Percentiles rank a stretch among this genome's conserved stretches.
These are phyloP conservation scores for Danaus chrysippus DNA, from an alignment of 2,888 invertebrate species.

Conservation along the genomic window DNA sequence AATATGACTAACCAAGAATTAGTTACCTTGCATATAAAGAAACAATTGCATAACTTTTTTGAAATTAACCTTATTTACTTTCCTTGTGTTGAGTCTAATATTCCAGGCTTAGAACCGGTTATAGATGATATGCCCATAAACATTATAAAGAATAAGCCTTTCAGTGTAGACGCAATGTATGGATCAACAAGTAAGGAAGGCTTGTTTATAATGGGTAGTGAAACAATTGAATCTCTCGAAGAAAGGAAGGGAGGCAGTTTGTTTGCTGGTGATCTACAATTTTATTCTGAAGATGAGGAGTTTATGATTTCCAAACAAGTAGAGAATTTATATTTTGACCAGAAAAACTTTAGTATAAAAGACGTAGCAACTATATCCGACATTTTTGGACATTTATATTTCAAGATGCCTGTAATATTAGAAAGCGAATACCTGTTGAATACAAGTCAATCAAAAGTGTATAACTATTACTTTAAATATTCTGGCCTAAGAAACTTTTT, in stretches of 20 bases:
- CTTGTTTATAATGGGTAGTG: slow-evolving; percentile 42
- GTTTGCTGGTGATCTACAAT: slow-evolving; percentile 62
- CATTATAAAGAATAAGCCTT: slow-evolving; percentile 47
- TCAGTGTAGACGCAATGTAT: slow-evolving; percentile 36
- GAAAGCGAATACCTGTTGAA: slow-evolving; percentile 48
- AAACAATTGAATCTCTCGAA: slow-evolving; percentile 42
- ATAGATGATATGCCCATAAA: slow-evolving; percentile 62
- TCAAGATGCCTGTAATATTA: slow-evolving; percentile 58
- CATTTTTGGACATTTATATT: slow-evolving; percentile 63
- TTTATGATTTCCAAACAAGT: slow-evolving; percentile 44
- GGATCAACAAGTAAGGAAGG: slow-evolving; percentile 65
- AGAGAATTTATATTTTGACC: slow-evolving; percentile 64
- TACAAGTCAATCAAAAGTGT: slow-evolving; percentile 44
- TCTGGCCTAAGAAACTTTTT: slow-evolving; percentile 57
- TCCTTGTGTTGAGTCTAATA: slow-evolving; percentile 60
- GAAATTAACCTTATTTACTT: slow-evolving; percentile 60
- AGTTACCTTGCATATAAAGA: slow-evolving; percentile 44
- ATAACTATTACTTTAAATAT: slow-evolving; percentile 63
- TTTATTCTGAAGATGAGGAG: slow-evolving; percentile 52
- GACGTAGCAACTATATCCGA: slow-evolving; percentile 53
- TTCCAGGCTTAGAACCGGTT: slow-evolving; percentile 54
- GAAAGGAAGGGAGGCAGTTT: slow-evolving; percentile 52
- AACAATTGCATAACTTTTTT: slow-evolving; percentile 54
- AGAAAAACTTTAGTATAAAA: slow-evolving; percentile 61
- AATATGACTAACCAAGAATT: slow-evolving; percentile 47